These are phyloP conservation scores for Sarcophaga subvicina DNA, from an alignment of 2,888 invertebrate species.

Conservation along the genomic window DNA sequence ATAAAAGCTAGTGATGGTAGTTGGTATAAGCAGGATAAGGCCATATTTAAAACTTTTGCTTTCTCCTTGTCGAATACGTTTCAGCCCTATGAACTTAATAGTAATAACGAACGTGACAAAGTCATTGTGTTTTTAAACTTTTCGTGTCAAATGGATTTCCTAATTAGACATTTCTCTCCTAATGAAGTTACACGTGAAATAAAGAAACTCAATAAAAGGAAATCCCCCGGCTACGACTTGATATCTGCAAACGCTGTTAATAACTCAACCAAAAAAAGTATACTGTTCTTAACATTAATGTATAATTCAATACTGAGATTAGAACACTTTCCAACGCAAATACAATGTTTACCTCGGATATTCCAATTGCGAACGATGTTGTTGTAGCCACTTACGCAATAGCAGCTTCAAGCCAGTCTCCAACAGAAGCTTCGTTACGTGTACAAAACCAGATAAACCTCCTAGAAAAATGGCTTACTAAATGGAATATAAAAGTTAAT, in stretches of 20 bases:
- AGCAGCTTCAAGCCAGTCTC: background rate
- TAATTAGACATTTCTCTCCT: background rate
- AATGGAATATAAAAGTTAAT: no score
- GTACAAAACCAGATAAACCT: background rate
- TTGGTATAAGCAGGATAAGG: slow-evolving; percentile 4
- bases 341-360: slow-evolving; percentile 1
- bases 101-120: background rate
- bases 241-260: slow-evolving; percentile 31
- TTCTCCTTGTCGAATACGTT: background rate
- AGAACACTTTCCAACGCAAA: no score
- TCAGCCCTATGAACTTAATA: background rate
- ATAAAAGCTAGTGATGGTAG: background rate
- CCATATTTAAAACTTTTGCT: slow-evolving; percentile 14
- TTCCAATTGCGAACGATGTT: background rate
- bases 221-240: slow-evolving; percentile 33
- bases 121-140: no score
- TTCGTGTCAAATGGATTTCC: slow-evolving; percentile 23
- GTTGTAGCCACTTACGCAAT: no score
- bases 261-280: background rate
- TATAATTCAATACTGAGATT: no score
- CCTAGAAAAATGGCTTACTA: background rate
- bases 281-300: no score
- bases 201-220: slow-evolving; percentile 5
- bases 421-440: background rate
- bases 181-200: slow-evolving; percentile 10